A percentile compares a stretch with the other conserved stretches of the same genome.
Evolutionary conservation across 2,113 vertebrate genomes (phyloP).

Genomic region (Xiphophorus hellerii): DNA sequence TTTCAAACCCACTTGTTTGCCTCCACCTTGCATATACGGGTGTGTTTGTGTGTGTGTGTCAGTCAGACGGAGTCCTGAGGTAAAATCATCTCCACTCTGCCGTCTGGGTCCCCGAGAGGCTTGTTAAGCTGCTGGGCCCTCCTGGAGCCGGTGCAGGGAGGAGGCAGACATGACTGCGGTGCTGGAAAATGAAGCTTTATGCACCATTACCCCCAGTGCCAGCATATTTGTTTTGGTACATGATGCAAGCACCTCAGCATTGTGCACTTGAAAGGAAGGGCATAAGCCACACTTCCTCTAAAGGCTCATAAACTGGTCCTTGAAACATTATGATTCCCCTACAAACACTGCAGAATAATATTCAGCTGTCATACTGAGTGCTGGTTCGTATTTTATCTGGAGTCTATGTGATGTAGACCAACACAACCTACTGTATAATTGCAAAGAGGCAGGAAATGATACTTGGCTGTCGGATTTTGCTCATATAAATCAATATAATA

Average conservation of each 20-base stretch:
- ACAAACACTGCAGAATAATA: neutral
- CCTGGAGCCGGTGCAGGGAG: constrained; percentile 56
- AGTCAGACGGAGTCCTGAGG: constrained; percentile 66
- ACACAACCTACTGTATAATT: neutral
- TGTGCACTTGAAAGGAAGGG: constrained; percentile 48
- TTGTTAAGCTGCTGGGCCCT: constrained; percentile 72
- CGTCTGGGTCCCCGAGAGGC: constrained; percentile 68
- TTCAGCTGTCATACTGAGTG: neutral
- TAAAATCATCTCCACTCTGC: constrained; percentile 65
- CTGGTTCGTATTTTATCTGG: neutral
- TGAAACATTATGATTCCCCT: constrained; percentile 1
- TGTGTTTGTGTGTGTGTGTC: constrained; percentile 48
- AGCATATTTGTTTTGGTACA: constrained; percentile 70
- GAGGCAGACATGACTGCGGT: constrained; percentile 66
- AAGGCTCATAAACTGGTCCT: neutral
- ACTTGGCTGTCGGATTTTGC: neutral
- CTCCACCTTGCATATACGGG: constrained; percentile 27
- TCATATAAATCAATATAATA: neutral
- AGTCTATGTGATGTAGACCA: neutral
- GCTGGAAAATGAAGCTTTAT: constrained; percentile 71
- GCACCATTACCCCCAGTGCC: constrained; percentile 70
- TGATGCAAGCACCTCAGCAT: constrained; percentile 63
- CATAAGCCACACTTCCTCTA: constrained; percentile 39
- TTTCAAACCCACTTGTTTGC: constrained; percentile 71
- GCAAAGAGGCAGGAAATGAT: neutral